phyloP scores from a whole-genome alignment of 2,797 vertebrate genomes.

The Oryzias dopingdopingensis region DNA sequence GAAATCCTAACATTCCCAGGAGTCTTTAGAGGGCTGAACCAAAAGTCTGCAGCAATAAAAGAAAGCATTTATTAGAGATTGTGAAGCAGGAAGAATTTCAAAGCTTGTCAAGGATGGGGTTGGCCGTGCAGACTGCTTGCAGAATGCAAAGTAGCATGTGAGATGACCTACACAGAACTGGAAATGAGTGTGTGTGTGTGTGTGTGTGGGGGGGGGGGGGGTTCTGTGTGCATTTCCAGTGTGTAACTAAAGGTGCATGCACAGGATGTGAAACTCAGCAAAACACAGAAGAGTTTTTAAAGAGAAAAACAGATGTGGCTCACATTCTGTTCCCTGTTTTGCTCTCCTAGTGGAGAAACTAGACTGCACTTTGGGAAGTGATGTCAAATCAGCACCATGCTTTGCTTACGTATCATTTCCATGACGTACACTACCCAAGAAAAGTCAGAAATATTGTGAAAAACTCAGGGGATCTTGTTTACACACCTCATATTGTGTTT shows the following conservation, averaged over 20 bases:
- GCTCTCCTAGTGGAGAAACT: constrained; percentile 4
- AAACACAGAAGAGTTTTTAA: constrained; percentile 44
- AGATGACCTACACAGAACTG: constrained; percentile 15
- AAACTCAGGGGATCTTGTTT: too few relatives aligned
- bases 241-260: constrained; percentile 3
- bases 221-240: not conserved
- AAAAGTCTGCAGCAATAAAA: not conserved
- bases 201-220: too few relatives aligned
- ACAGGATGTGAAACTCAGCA: constrained; percentile 47
- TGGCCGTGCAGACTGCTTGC: not conserved
- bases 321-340: constrained; percentile 2
- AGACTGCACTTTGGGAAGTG: not conserved
- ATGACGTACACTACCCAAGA: not conserved
- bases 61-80: constrained; percentile 6
- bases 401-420: constrained; percentile 4
- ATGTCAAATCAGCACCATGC: constrained; percentile 6
- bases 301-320: constrained; percentile 60
- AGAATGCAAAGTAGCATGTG: not conserved
- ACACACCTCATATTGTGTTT: too few relatives aligned
- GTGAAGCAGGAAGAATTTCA: not conserved
- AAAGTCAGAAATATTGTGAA: too few relatives aligned
- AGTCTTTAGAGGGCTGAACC: constrained; percentile 7
- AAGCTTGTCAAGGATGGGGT: not conserved
- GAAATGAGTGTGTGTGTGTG: too few relatives aligned
- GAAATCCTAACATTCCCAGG: not conserved